These are phyloP conservation scores for Drosophila siamana DNA, from an alignment of 2,888 invertebrate species.

Conservation along the genomic window DNA sequence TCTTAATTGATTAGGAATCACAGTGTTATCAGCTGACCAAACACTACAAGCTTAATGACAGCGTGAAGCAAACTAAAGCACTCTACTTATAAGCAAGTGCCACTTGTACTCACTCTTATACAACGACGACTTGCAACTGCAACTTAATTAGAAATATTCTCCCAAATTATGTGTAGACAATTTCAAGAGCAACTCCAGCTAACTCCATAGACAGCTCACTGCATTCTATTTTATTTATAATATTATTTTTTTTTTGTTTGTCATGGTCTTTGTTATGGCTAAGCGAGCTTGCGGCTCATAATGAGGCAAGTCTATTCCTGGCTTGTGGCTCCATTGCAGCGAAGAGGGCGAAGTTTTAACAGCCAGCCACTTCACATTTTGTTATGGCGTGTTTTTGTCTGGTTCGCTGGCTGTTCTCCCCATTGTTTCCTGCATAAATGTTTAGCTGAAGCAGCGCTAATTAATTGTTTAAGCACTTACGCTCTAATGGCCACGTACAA, in stretches of 20 bases:
- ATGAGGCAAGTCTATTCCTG: conserved; percentile 32
- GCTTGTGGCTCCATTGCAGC: conserved; percentile 7
- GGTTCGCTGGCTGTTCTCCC: conserved; percentile 21
- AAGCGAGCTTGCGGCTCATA: conserved; percentile 48
- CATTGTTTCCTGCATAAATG: conserved; percentile 61
- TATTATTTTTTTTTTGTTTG: not conserved
- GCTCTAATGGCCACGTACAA: conserved; percentile 52
- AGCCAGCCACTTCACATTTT: conserved; percentile 43
- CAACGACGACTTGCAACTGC: conserved; percentile 28
- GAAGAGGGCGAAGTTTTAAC: conserved; percentile 23
- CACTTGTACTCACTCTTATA: not conserved
- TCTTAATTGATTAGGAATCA: conserved; percentile 44
- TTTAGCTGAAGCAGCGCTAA: conserved; percentile 67
- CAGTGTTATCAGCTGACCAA: conserved; percentile 18
- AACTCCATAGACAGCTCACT: conserved; percentile 32
- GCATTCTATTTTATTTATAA: no score
- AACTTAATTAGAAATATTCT: conserved; percentile 72
- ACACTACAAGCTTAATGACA: conserved; percentile 6
- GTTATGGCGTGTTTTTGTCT: conserved; percentile 49
- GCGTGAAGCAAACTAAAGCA: conserved; percentile 10
- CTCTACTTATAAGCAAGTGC: conserved; percentile 10
- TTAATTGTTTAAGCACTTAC: conserved; percentile 78
- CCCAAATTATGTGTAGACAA: conserved; percentile 62
- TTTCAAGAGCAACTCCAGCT: conserved; percentile 56
- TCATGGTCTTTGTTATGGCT: conserved; percentile 39